These are phyloP conservation scores for Charadrius vociferus DNA, from an alignment of 2,113 vertebrate species.

Conservation along the genomic window DNA sequence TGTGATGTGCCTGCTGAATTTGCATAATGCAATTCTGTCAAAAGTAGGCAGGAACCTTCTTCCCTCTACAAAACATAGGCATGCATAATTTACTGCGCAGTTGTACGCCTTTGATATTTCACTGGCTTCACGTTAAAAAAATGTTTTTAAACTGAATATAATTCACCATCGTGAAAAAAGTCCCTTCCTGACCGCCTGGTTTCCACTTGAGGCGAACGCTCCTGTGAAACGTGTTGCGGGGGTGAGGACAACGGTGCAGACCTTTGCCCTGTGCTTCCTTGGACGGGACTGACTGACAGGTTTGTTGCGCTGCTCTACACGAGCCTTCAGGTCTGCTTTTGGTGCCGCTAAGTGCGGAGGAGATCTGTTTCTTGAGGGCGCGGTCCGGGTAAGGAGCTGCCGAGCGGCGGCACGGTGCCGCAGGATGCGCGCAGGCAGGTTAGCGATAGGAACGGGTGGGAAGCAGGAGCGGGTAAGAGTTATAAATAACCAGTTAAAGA, in stretches of 20 bases:
- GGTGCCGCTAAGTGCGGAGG: accelerated
- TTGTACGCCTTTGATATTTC: neutral
- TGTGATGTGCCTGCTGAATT: neutral
- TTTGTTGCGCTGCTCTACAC: neutral
- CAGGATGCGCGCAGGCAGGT: neutral
- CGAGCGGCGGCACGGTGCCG: accelerated
- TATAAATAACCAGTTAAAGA: neutral
- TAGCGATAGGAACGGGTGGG: accelerated
- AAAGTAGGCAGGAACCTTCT: neutral
- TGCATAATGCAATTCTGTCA: neutral
- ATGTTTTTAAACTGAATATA: neutral
- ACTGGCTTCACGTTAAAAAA: neutral
- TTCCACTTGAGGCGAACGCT: accelerated
- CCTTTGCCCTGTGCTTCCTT: neutral
- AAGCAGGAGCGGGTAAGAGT: neutral
- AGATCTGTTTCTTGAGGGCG: too few species aligned
- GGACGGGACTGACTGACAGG: neutral
- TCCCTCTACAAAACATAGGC: neutral
- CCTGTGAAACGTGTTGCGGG: neutral
- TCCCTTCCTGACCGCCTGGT: neutral
- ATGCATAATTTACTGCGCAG: neutral
- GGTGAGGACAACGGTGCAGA: accelerated
- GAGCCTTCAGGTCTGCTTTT: neutral
- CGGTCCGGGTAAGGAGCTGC: neutral
- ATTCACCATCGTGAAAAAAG: neutral